Evolutionary conservation across 2,797 vertebrate genomes (phyloP), one percentile per base, ranked within the genome.

Genomic region (Chaetodon trifasciatus): DNA sequence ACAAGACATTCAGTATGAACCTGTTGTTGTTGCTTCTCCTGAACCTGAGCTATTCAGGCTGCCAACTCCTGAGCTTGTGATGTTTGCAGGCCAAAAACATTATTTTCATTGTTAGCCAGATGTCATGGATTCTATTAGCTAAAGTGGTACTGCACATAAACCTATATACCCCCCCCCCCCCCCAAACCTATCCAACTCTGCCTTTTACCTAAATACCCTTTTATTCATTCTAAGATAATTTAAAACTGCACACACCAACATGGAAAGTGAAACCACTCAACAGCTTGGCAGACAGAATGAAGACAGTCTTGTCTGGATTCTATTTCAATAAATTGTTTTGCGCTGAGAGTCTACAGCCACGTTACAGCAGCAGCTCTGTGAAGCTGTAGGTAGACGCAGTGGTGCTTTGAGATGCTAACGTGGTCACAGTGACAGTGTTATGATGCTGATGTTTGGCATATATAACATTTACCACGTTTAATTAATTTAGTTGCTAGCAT

Each of bases 101-200:
- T 57, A 58, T 87, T 88, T 84, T 69, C 42, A 50, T 24, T 74
- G 71, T 86, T 77, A 64, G 75, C 64, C 78, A 80, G 76, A 81
- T 86, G 78, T 71, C 44, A 37, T 39, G n/a, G 28, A 32, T 78
- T 87, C 81, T 64, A 87, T 88, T 82, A 85, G 69, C 77, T 60
- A 12, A 79, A 86, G 75, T 75, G 72, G 78, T 75, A 52, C 55
- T 1, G 42, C 50, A 69, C 50, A 49, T 50, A 50, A 79, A 72
- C 55, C 61, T 21, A 66, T 58, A 67, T 28, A 28, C 1, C 28
- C 28, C 28, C 28, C 28, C 28, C 28, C 28, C 17, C 28, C 28
- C 28, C 5, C 60, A 53, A 87, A 61, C 50, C 37, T 28, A 0
- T 69, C 70, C 46, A 64, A 39, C 10, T 53, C 24, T 28, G 21